Evolutionary conservation across 1,140 invertebrate species (phyloP).

Genomic region (Drosophila arawakana): DNA sequence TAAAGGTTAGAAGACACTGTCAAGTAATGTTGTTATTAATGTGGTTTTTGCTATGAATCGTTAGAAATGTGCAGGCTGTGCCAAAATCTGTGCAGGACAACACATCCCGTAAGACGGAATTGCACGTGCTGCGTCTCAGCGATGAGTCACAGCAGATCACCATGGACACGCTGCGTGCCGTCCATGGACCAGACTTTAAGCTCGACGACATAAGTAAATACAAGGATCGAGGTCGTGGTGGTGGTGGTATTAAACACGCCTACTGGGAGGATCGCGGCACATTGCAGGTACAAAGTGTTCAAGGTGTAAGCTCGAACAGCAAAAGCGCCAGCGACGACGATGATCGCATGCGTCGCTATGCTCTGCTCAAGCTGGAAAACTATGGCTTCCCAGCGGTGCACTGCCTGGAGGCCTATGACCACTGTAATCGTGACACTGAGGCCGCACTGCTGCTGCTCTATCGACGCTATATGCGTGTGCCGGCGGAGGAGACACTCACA

Average conservation of each 20-base stretch:
- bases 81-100: slow-evolving; percentile 75
- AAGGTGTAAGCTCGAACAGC: slow-evolving; percentile 86
- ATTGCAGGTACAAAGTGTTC: slow-evolving; percentile 89
- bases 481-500: slow-evolving; percentile 50
- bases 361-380: slow-evolving; percentile 89
- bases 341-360: slow-evolving; percentile 88
- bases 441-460: slow-evolving; percentile 89
- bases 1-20: not conserved
- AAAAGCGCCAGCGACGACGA: slow-evolving; percentile 50
- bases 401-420: slow-evolving; percentile 89
- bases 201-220: slow-evolving; percentile 86
- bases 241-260: slow-evolving; percentile 87
- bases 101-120: slow-evolving; percentile 87
- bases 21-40: not conserved
- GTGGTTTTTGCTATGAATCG: not conserved
- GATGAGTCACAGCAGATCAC: slow-evolving; percentile 89
- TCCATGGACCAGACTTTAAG: slow-evolving; percentile 88
- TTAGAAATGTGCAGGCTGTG: slow-evolving; percentile 57
- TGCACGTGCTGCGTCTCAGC: slow-evolving; percentile 88
- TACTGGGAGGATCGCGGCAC: slow-evolving; percentile 91
- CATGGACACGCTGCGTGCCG: slow-evolving; percentile 88
- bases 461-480: slow-evolving; percentile 87
- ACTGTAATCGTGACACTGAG: slow-evolving; percentile 87
- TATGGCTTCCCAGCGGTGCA: slow-evolving; percentile 90
- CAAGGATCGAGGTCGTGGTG: slow-evolving; percentile 88